Conservation (phyloP, 1,140 invertebrate species). For the Homalodisca vitripennis region DNA sequence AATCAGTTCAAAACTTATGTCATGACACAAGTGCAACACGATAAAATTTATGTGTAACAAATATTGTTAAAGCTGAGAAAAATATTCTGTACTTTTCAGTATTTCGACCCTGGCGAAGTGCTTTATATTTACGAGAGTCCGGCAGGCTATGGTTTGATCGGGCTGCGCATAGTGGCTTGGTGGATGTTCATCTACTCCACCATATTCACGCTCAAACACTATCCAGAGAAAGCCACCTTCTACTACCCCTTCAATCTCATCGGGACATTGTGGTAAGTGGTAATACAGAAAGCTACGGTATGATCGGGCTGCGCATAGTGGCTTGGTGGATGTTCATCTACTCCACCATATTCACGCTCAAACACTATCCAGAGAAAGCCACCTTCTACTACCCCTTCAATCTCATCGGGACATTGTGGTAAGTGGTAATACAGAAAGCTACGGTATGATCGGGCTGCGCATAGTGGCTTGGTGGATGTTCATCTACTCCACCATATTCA, state of each 20-base stretch:
- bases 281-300: too few species aligned
- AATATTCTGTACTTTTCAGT: too few species aligned
- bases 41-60: too few species aligned
- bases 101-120: constrained; percentile 86
- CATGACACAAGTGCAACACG: too few species aligned
- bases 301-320: constrained; percentile 71
- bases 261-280: constrained; percentile 73
- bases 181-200: constrained; percentile 79
- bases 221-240: constrained; percentile 73
- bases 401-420: constrained; percentile 78
- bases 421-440: too few species aligned
- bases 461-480: constrained; percentile 83
- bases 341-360: constrained; percentile 77
- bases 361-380: constrained; percentile 78
- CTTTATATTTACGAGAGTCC: constrained; percentile 88
- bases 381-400: constrained; percentile 73
- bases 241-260: constrained; percentile 76
- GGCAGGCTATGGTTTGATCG: constrained; percentile 81
- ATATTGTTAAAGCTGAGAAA: too few species aligned
- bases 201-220: constrained; percentile 79
- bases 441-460: constrained; percentile 74
- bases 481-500: constrained; percentile 77
- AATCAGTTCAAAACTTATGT: too few species aligned
- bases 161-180: constrained; percentile 76
- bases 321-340: constrained; percentile 86